Evolutionary conservation across 2,113 vertebrate genomes (phyloP).

Genomic region (Ceyx cyanopectus): DNA sequence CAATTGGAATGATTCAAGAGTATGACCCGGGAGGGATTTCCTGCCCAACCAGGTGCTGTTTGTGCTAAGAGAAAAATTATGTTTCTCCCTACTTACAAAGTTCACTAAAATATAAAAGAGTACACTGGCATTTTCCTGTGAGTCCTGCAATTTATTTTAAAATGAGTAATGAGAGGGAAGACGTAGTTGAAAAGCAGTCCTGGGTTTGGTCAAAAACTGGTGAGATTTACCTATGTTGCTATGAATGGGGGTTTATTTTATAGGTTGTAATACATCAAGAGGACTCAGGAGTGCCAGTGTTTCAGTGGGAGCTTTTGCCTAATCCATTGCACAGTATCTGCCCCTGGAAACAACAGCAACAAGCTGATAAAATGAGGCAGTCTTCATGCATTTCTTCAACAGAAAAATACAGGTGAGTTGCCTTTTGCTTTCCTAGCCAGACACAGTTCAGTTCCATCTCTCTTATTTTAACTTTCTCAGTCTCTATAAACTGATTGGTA

Average conservation of each 20-base stretch:
- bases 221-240: neutral
- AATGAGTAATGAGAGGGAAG: neutral
- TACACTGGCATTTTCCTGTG: neutral
- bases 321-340: neutral
- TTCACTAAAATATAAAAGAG: neutral
- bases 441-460: neutral
- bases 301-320: neutral
- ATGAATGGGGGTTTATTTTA: neutral
- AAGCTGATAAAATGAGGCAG: neutral
- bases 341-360: neutral
- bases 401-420: neutral
- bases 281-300: fast-evolving
- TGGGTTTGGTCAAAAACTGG: neutral
- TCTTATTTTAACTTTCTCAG: neutral
- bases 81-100: neutral
- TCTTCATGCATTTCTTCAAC: neutral
- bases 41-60: neutral
- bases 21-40: neutral
- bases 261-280: neutral
- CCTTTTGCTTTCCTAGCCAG: neutral
- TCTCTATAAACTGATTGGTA: neutral
- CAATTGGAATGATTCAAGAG: neutral
- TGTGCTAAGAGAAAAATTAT: neutral
- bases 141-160: neutral
- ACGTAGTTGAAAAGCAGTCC: neutral